Evolutionary conservation across 2,797 vertebrate genomes (phyloP), one percentile per base, ranked within the genome.

Genomic region (Betta splendens): DNA sequence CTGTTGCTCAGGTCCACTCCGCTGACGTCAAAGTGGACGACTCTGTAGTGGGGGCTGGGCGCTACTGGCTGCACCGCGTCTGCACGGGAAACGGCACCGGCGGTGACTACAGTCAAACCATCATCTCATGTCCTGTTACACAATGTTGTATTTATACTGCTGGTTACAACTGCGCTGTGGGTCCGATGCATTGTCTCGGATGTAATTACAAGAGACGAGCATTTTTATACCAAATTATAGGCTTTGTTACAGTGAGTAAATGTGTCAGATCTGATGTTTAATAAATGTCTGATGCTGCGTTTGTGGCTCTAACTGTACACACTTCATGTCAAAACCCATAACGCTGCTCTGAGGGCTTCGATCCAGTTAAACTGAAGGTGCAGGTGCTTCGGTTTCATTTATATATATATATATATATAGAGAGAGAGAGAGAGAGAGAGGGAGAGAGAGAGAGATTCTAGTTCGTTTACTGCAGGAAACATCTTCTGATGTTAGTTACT

Each of bases 1-100:
- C 91, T 92, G 74, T 91, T 91, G 60, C 91, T 91, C 62, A 86
- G 69, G 54, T 93, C 92, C 64, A 94, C 89, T 3, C 77, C 79
- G 10, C 85, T 88, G 45, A 93, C 88, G 25, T 94, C 93, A 21
- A 94, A 94, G 49, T 83, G 77, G 62, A 93, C 80, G 10, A 92
- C 80, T 81, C 91, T 87, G 80, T 91, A 92, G 69, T 92, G 90
- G 2, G 84, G 90, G 76, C 74, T 88, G 28, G 85, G 81, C 17
- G 80, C 58, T 38, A 59, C 71, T 9, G 87, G 86, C 64, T 85
- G 87, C 50, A 94, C 88, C 7, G 66, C 70, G 48, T 94, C 93
- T 94, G 80, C 39, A 69, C n/a, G 36, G 26, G 9, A 43, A 32
- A 10, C 26, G 49, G 7, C 3, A 18, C 7, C 26, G 50, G 39